Evolutionary conservation across 1,140 invertebrate species (phyloP), one percentile per base, ranked within the genome.

Genomic region (Drosophila navojoa): DNA sequence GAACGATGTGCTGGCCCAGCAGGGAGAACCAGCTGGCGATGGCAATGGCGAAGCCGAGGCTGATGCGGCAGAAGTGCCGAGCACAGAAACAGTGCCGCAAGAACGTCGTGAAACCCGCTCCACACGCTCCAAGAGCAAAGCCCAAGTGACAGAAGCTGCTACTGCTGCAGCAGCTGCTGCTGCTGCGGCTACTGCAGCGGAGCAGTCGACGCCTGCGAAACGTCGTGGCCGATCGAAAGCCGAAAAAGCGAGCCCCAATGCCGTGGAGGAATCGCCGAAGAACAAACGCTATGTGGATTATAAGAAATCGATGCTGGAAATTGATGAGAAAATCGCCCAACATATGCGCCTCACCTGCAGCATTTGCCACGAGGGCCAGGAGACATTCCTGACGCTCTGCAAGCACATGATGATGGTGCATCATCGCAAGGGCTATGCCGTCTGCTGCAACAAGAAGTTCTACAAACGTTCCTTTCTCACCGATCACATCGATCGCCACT

Each of bases 361-460:
- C 42, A 25, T 91, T 22, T 91, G 90, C 22, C 72, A 80, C 44
- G 76, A 66, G 61, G 77, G 64, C 0, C 72, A 75, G 50, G 67
- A 76, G 15, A 91, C 81, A 2, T 91, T 91, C 9, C 71, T 79
- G 0, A 38, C 66, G 15, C 68, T 92, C 1, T 78, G 76, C 68
- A 78, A 80, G 66, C 91, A 92, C 64, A 91, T 90, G 84, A 32
- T 73, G 50, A 63, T 75, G 27, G 40, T 19, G 19, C 91, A 92
- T 11, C 66, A 78, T 19, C 72, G 71, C 44, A 77, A 79, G 44
- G 91, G 91, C 13, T 92, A 92, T 45, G 82, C 81, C 13, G 49
- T 77, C 11, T 92, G 91, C 25, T 92, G 91, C 60, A 81, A 92
- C 35, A 91, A 89, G 44, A 92, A 92, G 61, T 89, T 92, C 53